A percentile compares a stretch with the other conserved stretches of the same genome.
phyloP scores from a whole-genome alignment of 1,140 invertebrate genomes.

The Drosophila nigromelanica region DNA sequence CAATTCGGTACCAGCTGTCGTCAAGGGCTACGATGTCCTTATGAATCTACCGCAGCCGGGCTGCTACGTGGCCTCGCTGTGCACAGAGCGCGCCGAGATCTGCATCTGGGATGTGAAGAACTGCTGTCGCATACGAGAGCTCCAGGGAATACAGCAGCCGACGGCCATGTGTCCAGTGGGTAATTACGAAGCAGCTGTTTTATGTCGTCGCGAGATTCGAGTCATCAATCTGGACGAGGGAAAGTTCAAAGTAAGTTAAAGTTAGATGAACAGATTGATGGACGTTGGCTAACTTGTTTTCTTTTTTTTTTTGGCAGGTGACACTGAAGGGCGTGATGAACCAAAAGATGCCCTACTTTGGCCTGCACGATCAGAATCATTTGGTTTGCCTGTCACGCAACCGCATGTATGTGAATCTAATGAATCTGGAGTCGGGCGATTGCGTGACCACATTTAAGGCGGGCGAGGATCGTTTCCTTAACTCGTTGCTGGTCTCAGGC shows the following conservation, averaged over 20 bases:
- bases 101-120: conserved; percentile 90
- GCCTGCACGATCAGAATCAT: conserved; percentile 91
- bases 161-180: conserved; percentile 89
- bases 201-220: conserved; percentile 91
- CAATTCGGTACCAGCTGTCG: not conserved
- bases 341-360: conserved; percentile 95
- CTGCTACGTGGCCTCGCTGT: conserved; percentile 90
- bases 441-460: conserved; percentile 95
- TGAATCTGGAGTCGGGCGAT: conserved; percentile 91
- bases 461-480: conserved; percentile 94
- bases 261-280: not conserved
- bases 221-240: conserved; percentile 92
- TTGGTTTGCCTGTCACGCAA: conserved; percentile 92
- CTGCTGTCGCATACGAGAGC: conserved; percentile 87
- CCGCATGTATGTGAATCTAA: conserved; percentile 95
- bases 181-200: conserved; percentile 89
- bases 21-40: conserved; percentile 72
- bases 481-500: conserved; percentile 93
- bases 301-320: conserved; percentile 50
- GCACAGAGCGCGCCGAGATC: conserved; percentile 89
- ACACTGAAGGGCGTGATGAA: conserved; percentile 94
- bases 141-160: conserved; percentile 89
- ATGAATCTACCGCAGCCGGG: conserved; percentile 77
- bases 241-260: conserved; percentile 75
- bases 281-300: too few relatives aligned